These are phyloP conservation scores for Amphilophus citrinellus DNA, from an alignment of 2,113 vertebrate genomes.

Conservation along the genomic window DNA sequence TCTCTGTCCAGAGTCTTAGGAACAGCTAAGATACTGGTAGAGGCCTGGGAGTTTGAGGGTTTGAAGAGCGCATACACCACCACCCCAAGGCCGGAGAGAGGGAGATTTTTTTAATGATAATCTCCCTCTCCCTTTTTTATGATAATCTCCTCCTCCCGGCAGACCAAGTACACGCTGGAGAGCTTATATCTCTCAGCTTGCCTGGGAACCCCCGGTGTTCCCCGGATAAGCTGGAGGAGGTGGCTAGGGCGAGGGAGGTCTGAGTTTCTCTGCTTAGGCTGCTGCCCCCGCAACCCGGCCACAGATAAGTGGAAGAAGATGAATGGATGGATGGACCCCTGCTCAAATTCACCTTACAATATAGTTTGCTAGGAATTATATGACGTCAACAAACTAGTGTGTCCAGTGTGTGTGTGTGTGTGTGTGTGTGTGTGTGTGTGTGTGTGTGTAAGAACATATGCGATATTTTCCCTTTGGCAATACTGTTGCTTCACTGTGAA, in stretches of 20 bases:
- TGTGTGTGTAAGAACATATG: neutral
- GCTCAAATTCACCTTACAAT: neutral
- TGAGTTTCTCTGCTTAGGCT: too few relatives aligned
- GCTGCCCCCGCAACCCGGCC: too few relatives aligned
- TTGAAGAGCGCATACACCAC: neutral
- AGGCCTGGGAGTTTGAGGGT: neutral
- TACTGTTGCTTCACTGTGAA: neutral
- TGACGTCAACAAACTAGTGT: neutral
- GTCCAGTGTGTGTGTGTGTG: neutral
- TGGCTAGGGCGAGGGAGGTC: too few relatives aligned
- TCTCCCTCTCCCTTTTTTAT: too few relatives aligned
- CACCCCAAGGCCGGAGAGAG: neutral
- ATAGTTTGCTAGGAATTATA: neutral
- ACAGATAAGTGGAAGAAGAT: too few relatives aligned
- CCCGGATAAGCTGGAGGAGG: too few relatives aligned
- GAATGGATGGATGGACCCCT: neutral
- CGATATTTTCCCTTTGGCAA: neutral
- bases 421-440: neutral
- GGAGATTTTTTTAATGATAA: neutral
- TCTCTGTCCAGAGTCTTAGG: neutral
- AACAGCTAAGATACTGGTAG: neutral
- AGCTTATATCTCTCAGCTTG: too few relatives aligned
- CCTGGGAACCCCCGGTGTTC: too few relatives aligned
- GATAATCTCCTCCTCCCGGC: too few relatives aligned
- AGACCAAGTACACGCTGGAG: too few relatives aligned